Percentiles rank a stretch among this genome's conserved stretches.
phyloP scores from a whole-genome alignment of 2,888 invertebrate species.

The Ceriagrion tenellum region DNA sequence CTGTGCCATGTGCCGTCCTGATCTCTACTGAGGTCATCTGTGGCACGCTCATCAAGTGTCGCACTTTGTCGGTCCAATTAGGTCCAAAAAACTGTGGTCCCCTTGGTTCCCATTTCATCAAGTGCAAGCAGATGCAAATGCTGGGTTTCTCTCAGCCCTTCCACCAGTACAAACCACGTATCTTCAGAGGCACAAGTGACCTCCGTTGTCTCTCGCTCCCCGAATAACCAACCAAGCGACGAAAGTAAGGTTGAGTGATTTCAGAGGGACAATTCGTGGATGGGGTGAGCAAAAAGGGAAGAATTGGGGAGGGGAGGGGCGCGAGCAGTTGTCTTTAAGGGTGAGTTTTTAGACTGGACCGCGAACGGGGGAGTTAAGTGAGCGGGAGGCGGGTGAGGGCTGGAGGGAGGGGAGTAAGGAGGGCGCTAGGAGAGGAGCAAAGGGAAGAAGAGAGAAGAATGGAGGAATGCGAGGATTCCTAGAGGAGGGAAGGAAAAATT shows the following conservation, averaged over 20 bases:
- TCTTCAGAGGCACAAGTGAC: too few relatives aligned
- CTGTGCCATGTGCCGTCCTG: too few relatives aligned
- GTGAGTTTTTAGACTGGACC: slow-evolving; percentile 19
- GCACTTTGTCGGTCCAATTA: too few relatives aligned
- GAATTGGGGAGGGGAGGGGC: background rate
- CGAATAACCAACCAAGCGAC: too few relatives aligned
- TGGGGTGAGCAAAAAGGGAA: background rate
- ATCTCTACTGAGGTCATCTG: too few relatives aligned
- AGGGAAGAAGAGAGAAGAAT: slow-evolving; percentile 1
- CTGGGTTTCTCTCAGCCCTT: too few relatives aligned
- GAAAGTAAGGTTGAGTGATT: background rate
- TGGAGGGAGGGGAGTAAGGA: background rate
- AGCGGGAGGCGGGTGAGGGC: background rate
- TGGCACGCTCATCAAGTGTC: too few relatives aligned
- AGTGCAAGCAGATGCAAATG: too few relatives aligned
- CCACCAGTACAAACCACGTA: too few relatives aligned
- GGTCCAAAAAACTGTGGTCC: too few relatives aligned
- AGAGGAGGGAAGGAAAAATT: slow-evolving; percentile 54
- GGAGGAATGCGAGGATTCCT: slow-evolving; percentile 58
- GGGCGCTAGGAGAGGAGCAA: background rate
- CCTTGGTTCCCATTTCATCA: too few relatives aligned
- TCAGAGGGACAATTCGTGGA: background rate
- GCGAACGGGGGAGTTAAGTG: background rate
- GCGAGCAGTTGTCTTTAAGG: background rate
- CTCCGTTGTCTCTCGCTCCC: too few relatives aligned